phyloP scores from a whole-genome alignment of 2,888 invertebrate species.

The Thymelicus acteon region DNA sequence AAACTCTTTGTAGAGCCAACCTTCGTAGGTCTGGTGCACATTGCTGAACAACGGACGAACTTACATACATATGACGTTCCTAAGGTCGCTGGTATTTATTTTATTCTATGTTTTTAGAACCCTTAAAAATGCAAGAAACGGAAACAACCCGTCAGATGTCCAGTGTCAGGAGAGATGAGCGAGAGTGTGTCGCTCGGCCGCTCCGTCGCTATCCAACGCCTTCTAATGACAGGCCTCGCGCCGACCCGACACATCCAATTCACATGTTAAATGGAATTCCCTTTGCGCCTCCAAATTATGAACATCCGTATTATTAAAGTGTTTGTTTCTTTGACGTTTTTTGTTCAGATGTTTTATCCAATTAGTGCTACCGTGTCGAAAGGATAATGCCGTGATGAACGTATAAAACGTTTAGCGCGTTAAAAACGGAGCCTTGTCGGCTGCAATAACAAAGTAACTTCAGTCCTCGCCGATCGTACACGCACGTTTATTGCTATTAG shows the following conservation, averaged over 20 bases:
- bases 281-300: slow-evolving; percentile 78
- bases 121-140: background rate
- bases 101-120: too few relatives aligned
- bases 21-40: too few relatives aligned
- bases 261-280: slow-evolving; percentile 84
- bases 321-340: slow-evolving; percentile 81
- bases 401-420: slow-evolving; percentile 76
- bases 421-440: slow-evolving; percentile 72
- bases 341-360: slow-evolving; percentile 79
- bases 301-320: slow-evolving; percentile 77
- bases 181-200: slow-evolving; percentile 7
- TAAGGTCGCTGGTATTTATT: too few relatives aligned
- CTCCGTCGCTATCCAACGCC: slow-evolving; percentile 48
- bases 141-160: slow-evolving; percentile 19
- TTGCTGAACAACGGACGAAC: too few relatives aligned
- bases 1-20: background rate
- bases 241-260: slow-evolving; percentile 74
- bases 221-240: slow-evolving; percentile 67
- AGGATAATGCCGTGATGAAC: slow-evolving; percentile 81
- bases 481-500: slow-evolving; percentile 33
- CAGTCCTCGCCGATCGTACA: slow-evolving; percentile 39
- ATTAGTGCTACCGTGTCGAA: slow-evolving; percentile 85
- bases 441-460: slow-evolving; percentile 49
- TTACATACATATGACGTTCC: too few relatives aligned
- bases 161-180: slow-evolving; percentile 19